Percentiles rank a stretch among this genome's conserved stretches.
Evolutionary conservation across 2,113 vertebrate species (phyloP).

Genomic region (Chionis minor): DNA sequence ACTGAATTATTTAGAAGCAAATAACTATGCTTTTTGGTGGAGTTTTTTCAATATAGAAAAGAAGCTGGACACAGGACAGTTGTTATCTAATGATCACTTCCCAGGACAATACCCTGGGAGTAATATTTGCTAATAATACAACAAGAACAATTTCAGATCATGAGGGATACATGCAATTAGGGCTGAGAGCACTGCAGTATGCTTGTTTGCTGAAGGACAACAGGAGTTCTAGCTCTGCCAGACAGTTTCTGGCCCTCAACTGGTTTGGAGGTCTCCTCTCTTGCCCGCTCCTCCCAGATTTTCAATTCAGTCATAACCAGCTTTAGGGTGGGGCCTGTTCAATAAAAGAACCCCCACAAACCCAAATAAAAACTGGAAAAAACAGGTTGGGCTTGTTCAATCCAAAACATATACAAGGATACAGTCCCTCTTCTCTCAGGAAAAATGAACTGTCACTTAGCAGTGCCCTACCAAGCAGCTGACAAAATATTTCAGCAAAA

Average conservation of each 20-base stretch:
- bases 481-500: neutral
- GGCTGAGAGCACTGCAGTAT: neutral
- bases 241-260: neutral
- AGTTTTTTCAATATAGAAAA: neutral
- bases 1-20: neutral
- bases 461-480: neutral
- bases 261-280: neutral
- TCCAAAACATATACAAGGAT: neutral
- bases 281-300: neutral
- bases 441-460: neutral
- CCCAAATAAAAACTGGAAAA: neutral
- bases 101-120: neutral
- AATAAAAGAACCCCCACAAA: neutral
- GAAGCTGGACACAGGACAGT: neutral
- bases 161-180: neutral
- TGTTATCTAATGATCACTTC: neutral
- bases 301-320: neutral
- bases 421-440: neutral
- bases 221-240: neutral
- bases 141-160: neutral
- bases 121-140: neutral
- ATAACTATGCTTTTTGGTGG: neutral
- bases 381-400: accelerated
- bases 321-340: neutral
- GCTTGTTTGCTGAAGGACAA: neutral